Evolutionary conservation across 2,113 vertebrate genomes (phyloP).

Genomic region (Merops nubicus): DNA sequence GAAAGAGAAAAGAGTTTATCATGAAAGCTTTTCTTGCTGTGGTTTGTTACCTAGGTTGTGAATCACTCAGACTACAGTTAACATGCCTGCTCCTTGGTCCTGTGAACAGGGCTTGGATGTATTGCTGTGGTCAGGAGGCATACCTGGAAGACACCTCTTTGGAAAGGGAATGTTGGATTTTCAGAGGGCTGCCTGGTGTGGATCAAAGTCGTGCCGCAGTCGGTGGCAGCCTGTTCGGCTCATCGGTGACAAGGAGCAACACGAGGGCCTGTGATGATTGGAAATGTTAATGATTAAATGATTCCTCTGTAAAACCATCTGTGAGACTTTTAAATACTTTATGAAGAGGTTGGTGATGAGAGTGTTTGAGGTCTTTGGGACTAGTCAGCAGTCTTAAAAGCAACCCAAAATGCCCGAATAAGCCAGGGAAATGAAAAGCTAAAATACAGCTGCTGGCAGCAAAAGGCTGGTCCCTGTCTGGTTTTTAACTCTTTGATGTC

Average conservation of each 20-base stretch:
- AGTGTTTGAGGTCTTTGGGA: neutral
- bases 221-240: neutral
- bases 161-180: neutral
- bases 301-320: neutral
- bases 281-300: neutral
- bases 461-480: neutral
- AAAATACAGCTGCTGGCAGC: neutral
- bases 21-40: neutral
- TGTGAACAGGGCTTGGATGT: neutral
- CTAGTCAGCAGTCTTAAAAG: neutral
- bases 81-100: neutral
- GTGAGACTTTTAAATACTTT: neutral
- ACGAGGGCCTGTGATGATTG: neutral
- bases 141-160: neutral
- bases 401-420: neutral
- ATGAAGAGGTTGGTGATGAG: neutral
- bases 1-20: neutral
- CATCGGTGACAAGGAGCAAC: neutral
- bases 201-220: neutral
- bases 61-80: neutral
- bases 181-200: accelerated
- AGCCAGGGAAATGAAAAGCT: neutral
- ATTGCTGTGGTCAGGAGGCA: neutral
- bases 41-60: neutral
- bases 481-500: neutral